A percentile compares a stretch with the other conserved stretches of the same genome.
These are phyloP conservation scores for Eulemur mongoz DNA, from an alignment of 2,797 vertebrate species.

Conservation along the genomic window DNA sequence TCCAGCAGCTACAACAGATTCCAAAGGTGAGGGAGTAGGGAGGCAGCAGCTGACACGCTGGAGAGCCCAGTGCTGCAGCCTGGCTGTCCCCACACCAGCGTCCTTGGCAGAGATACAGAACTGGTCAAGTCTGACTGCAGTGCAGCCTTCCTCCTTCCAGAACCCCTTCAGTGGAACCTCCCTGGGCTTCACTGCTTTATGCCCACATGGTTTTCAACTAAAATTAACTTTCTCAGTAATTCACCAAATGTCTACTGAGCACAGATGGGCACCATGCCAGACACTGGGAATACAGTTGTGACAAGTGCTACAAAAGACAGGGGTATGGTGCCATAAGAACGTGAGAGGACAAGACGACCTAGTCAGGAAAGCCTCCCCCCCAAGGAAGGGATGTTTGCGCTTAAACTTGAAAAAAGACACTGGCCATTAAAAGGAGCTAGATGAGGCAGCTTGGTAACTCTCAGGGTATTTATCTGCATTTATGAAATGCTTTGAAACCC, in stretches of 20 bases:
- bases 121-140: neutral
- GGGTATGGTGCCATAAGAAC: neutral
- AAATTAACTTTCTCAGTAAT: neutral
- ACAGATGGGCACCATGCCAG: neutral
- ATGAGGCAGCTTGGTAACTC: neutral
- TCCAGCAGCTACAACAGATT: neutral
- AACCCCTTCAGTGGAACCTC: too few species aligned
- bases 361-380: neutral
- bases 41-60: neutral
- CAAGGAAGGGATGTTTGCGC: neutral
- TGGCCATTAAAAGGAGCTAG: neutral
- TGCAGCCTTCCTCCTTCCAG: neutral
- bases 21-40: too few species aligned
- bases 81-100: neutral
- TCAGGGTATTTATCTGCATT: constrained; percentile 3
- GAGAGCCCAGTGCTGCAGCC: neutral
- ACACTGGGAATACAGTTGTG: neutral
- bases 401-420: neutral
- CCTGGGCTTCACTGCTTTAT: neutral
- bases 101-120: neutral
- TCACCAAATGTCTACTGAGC: neutral
- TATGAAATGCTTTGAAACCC: constrained; percentile 44
- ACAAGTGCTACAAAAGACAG: neutral
- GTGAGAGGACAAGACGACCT: neutral
- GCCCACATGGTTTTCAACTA: neutral